Base-by-base conservation (phyloP, 2,888 invertebrate genomes). In the Cosmopolites sordidus region DNA sequence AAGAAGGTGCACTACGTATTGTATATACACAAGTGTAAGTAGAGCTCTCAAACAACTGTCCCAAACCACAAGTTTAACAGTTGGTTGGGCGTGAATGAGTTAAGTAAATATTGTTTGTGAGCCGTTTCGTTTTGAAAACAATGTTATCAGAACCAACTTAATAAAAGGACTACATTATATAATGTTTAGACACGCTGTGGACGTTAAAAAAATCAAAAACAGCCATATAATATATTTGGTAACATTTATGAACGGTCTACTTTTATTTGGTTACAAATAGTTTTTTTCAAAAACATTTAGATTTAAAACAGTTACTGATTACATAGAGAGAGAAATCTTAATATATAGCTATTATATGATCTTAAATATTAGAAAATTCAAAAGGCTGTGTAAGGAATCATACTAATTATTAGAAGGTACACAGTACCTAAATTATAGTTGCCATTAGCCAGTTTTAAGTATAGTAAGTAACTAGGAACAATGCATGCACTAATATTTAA, bases 201-300 rank as follows among this genome's bases (percentile, higher is more conserved):
- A 8, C 22, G 22, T 8, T 5, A 22, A 22, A 5, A 5, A 22
- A 22, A 22, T 5, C 3, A 22, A 22, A 22, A 22, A 22, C 22
- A 67, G 67, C 66, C 67, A 68, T 66, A 66, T 33, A 33, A 33
- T 33, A 33, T 69, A 67, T 70, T 69, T 71, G 70, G 70, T 71
- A 71, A 72, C 71, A 72, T 66, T 69, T 67, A 69, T 60, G 66
- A 70, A 69, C 69, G 69, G 69, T 69, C 33, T 30, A 42, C 16
- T 16, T 29, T 14, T 37, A 47, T 39, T 39, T 27, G 16, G 39
- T 46, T 39, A 46, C 39, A 16, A 40, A 39, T 27, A 12, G 11
- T 9, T 33, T 33, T 33, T 33, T n/a, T 46, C 38, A 47, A 38
- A 8, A 47, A 47, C 47, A 47, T 47, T 47, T 47, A 40, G 40